A percentile compares a stretch with the other conserved stretches of the same genome.
These are phyloP conservation scores for Drosophila hydei DNA, from an alignment of 1,140 invertebrate genomes.

Conservation along the genomic window DNA sequence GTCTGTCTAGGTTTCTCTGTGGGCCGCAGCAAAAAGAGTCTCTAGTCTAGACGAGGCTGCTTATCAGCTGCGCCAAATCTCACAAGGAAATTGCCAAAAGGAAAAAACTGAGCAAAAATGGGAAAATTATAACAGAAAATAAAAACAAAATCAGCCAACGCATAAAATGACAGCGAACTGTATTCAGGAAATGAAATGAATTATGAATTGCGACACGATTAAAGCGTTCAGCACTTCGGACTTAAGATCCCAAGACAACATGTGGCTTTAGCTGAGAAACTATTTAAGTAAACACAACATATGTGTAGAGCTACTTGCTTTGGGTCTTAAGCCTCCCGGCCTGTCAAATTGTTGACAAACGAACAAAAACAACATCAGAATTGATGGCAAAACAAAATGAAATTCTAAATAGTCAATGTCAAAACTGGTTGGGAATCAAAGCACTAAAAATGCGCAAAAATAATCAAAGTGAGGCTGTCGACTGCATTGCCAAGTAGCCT, in stretches of 20 bases:
- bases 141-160: conserved; percentile 39
- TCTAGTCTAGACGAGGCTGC: conserved; percentile 62
- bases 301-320: neutral
- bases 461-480: conserved; percentile 61
- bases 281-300: conserved; percentile 18
- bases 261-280: conserved; percentile 31
- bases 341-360: conserved; percentile 46
- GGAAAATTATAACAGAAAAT: conserved; percentile 16
- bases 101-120: conserved; percentile 14
- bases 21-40: conserved; percentile 40
- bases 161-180: conserved; percentile 48
- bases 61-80: conserved; percentile 66
- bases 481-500: conserved; percentile 70
- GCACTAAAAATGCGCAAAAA: conserved; percentile 49
- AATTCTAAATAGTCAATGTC: conserved; percentile 68
- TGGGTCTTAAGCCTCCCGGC: conserved; percentile 13
- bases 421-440: conserved; percentile 59
- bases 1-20: conserved; percentile 58
- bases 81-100: conserved; percentile 69
- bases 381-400: conserved; percentile 47
- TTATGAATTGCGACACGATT: conserved; percentile 36
- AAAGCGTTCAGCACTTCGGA: conserved; percentile 19
- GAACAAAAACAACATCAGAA: conserved; percentile 42
- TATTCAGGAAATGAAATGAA: conserved; percentile 62
- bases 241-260: conserved; percentile 35